phyloP scores from a whole-genome alignment of 2,113 vertebrate genomes.

The Caranx melampygus region DNA sequence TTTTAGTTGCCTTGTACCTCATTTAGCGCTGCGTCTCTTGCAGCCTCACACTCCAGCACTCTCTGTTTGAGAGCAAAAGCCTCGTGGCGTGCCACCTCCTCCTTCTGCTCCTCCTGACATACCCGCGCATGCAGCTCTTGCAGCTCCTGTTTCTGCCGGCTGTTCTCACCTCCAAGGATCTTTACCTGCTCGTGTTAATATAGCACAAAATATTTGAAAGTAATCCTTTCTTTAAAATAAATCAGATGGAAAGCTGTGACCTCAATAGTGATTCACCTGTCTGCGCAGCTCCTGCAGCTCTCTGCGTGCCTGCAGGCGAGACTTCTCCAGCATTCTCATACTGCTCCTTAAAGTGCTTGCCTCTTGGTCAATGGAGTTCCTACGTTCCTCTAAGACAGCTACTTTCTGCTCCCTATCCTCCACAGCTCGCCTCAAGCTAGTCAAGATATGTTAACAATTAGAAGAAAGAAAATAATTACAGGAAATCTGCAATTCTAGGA shows the following conservation, averaged over 20 bases:
- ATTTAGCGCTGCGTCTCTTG: constrained; percentile 77
- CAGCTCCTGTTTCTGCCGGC: constrained; percentile 78
- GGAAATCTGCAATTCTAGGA: not conserved
- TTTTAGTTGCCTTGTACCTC: constrained; percentile 79
- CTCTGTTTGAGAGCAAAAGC: constrained; percentile 77
- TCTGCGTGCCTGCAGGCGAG: constrained; percentile 70
- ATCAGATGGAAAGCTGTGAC: constrained; percentile 23
- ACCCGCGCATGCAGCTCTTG: constrained; percentile 79
- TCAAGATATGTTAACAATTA: not conserved
- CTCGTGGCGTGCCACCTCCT: constrained; percentile 78
- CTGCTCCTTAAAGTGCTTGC: constrained; percentile 71
- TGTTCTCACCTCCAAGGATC: constrained; percentile 80
- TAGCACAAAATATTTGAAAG: constrained; percentile 1
- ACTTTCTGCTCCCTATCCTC: constrained; percentile 85
- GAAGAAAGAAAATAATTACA: not conserved
- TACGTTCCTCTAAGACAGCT: constrained; percentile 80
- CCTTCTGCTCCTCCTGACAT: constrained; percentile 76
- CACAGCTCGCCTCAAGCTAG: constrained; percentile 81
- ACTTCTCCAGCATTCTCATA: constrained; percentile 82
- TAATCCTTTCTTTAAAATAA: constrained; percentile 32
- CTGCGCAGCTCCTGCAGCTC: constrained; percentile 85
- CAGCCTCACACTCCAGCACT: constrained; percentile 78
- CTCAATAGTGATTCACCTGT: constrained; percentile 79
- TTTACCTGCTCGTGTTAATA: constrained; percentile 80
- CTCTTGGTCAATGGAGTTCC: constrained; percentile 77